Evolutionary conservation across 2,888 invertebrate species (phyloP).

Genomic region (Lepidocyrtoides sp.): DNA sequence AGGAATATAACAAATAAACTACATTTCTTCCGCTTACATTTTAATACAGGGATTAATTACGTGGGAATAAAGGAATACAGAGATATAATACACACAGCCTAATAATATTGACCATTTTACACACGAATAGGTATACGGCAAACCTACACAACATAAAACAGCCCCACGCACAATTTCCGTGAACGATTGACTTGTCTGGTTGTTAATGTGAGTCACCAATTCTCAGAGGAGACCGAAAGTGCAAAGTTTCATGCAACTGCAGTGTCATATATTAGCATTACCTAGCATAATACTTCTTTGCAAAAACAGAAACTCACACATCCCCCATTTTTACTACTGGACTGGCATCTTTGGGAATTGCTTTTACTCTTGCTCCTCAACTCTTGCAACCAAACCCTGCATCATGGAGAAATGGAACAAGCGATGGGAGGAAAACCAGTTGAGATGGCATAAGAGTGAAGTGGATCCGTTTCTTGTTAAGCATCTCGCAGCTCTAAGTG

Average conservation of each 20-base stretch:
- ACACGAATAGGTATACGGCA: background rate
- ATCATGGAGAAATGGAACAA: conserved; percentile 80
- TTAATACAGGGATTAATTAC: no score
- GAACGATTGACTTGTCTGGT: background rate
- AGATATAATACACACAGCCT: no score
- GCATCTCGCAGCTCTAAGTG: conserved; percentile 17
- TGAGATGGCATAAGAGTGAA: conserved; percentile 79
- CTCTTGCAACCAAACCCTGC: background rate
- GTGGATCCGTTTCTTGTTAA: conserved; percentile 79
- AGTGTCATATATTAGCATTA: no score
- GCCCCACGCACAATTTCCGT: background rate
- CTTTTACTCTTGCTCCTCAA: conserved; percentile 3
- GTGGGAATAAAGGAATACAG: no score
- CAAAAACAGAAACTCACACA: background rate
- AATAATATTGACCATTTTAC: no score
- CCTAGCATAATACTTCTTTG: background rate
- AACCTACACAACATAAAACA: background rate
- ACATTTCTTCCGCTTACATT: no score
- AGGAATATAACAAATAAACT: no score
- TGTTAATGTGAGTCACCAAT: no score
- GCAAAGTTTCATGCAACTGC: background rate
- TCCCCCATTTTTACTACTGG: background rate
- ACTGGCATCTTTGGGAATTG: conserved; percentile 38
- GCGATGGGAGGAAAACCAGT: conserved; percentile 81
- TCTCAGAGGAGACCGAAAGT: background rate